These are phyloP conservation scores for Xylophagus ater DNA, from an alignment of 2,888 invertebrate genomes.

Conservation along the genomic window DNA sequence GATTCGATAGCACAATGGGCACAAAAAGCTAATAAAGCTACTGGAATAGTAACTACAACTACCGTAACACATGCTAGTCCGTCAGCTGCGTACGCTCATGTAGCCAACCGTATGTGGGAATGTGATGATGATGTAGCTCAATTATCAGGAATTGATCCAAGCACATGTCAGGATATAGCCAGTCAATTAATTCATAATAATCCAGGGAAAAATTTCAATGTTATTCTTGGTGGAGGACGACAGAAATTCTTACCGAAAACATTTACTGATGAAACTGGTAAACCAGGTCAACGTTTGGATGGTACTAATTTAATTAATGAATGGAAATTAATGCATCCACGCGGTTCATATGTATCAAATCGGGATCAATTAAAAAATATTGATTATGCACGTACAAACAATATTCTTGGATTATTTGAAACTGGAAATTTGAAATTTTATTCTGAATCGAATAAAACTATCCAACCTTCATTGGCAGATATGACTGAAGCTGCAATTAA, in stretches of 20 bases:
- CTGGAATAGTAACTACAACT: conserved; percentile 63
- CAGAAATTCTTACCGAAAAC: conserved; percentile 50
- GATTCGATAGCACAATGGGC: conserved; percentile 59
- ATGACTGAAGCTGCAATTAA: conserved; percentile 55
- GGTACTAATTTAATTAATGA: conserved; percentile 52
- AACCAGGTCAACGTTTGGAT: conserved; percentile 49
- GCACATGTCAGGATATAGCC: conserved; percentile 59
- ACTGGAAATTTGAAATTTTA: conserved; percentile 47
- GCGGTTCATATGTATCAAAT: conserved; percentile 45
- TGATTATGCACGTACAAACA: conserved; percentile 41
- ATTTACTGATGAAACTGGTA: conserved; percentile 35
- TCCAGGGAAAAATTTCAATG: conserved; percentile 59
- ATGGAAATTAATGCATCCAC: conserved; percentile 43
- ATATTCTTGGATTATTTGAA: conserved; percentile 46
- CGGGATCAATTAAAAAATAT: conserved; percentile 43
- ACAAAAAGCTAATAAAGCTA: conserved; percentile 48
- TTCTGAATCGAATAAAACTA: conserved; percentile 39
- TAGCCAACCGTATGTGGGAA: conserved; percentile 59
- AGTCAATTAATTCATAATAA: conserved; percentile 53
- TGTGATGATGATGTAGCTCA: conserved; percentile 45
- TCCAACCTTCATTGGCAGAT: conserved; percentile 51
- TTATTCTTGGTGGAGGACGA: conserved; percentile 67
- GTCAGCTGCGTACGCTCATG: conserved; percentile 59
- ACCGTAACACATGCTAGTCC: conserved; percentile 70
- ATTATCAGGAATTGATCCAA: conserved; percentile 35